Base-by-base conservation (phyloP, 2,888 invertebrate genomes). In the Zonitis immaculata region DNA sequence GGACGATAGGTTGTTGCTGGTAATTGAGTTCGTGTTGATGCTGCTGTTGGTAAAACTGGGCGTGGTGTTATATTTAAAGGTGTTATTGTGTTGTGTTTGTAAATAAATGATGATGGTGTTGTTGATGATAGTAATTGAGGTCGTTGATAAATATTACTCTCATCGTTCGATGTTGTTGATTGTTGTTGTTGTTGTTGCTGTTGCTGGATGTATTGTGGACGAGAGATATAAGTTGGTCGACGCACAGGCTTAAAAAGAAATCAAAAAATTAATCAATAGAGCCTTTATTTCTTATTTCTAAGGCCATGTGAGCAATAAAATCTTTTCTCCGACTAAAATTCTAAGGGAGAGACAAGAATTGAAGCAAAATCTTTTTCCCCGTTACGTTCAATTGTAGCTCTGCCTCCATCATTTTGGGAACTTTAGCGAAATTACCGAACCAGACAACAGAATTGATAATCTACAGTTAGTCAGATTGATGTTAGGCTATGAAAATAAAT, bases 1-100 rank as follows among this genome's bases (percentile, higher is more conserved):
- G 82, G 88, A 63, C 82, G 79, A 76, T 81, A 87, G 1, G 84
- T 88, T 49, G 84, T 89, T 63, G 81, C 85, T 60, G 81, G 87
- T 20, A 82, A 81, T 55, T 82, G 77, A 54, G 79, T 77, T 65
- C 78, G 78, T 22, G 70, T 62, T 18, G 71, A 53, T 14, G 69
- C 63, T 6, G 62, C 53, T 16, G 70, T 67, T 45, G 72, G 68
- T 1, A 80, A 78, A 7, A 78, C 75, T 11, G 84, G 84, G 44
- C 84, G 77, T n/a, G 84, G 83, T 1, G 83, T 83, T 56, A 83
- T 82, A 39, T 79, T 80, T 20, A 85, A 76, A 6, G 82, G 73
- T 30, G 80, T 72, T 51, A 78, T 71, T 3, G 9, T 35, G 28
- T 70, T 70, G 66, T 75, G 73, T 56, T 73, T 73, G 56, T 70